phyloP scores from a whole-genome alignment of 2,113 vertebrate genomes.

The Pagrus major region DNA sequence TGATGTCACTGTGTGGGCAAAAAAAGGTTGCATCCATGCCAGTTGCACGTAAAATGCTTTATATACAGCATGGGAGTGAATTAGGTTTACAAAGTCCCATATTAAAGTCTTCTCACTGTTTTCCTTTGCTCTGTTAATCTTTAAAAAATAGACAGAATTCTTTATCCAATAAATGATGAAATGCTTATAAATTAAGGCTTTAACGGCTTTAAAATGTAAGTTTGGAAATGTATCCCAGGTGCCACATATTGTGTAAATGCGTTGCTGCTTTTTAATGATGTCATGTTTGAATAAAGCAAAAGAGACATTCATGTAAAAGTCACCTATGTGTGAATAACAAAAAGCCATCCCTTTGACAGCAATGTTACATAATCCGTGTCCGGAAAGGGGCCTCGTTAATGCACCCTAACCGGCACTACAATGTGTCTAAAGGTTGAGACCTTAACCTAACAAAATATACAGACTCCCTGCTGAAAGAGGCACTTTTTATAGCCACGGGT shows the following conservation, averaged over 20 bases:
- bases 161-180: not conserved
- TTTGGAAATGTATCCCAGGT: not conserved
- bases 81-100: not conserved
- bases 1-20: not conserved
- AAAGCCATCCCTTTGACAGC: not conserved
- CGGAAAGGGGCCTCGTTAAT: not conserved
- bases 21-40: not conserved
- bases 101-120: not conserved
- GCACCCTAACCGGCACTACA: not conserved
- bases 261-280: not conserved
- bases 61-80: not conserved
- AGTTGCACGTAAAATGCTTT: not conserved
- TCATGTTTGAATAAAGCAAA: not conserved
- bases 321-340: not conserved
- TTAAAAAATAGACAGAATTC: not conserved
- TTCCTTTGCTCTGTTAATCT: not conserved
- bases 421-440: conserved; percentile 18
- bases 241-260: not conserved
- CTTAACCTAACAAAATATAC: conserved; percentile 12
- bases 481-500: conserved; percentile 45
- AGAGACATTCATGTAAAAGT: not conserved
- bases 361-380: not conserved
- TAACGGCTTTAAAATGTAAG: not conserved
- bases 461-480: conserved; percentile 28
- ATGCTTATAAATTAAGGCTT: not conserved